These are phyloP conservation scores for Limenitis arthemis DNA, from an alignment of 2,888 invertebrate species.

Conservation along the genomic window DNA sequence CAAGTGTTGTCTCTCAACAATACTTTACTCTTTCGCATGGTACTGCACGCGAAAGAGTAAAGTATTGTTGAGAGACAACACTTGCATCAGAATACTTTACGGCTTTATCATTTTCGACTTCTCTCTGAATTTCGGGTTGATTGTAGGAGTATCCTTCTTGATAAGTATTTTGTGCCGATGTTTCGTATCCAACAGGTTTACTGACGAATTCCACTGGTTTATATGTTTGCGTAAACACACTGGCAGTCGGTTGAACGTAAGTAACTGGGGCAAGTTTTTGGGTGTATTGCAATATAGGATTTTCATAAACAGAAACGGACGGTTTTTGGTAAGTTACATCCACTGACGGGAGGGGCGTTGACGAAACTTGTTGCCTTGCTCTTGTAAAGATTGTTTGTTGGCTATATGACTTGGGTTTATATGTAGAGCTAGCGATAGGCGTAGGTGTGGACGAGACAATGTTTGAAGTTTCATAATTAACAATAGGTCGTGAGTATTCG, in stretches of 20 bases:
- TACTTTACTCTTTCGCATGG: slow-evolving; percentile 41
- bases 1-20: slow-evolving; percentile 58
- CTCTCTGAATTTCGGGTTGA: slow-evolving; percentile 58
- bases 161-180: slow-evolving; percentile 34
- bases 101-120: slow-evolving; percentile 37
- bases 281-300: slow-evolving; percentile 51
- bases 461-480: slow-evolving; percentile 41
- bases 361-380: slow-evolving; percentile 41
- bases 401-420: slow-evolving; percentile 36
- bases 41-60: slow-evolving; percentile 40
- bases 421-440: slow-evolving; percentile 37
- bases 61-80: slow-evolving; percentile 56
- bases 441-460: slow-evolving; percentile 42
- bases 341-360: slow-evolving; percentile 43
- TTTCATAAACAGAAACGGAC: slow-evolving; percentile 51
- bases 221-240: slow-evolving; percentile 46
- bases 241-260: slow-evolving; percentile 43
- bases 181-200: slow-evolving; percentile 40
- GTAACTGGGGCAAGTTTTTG: slow-evolving; percentile 48
- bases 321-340: slow-evolving; percentile 48
- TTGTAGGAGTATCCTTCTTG: slow-evolving; percentile 49
- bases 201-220: slow-evolving; percentile 44
- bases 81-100: slow-evolving; percentile 55
- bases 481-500: slow-evolving; percentile 29
- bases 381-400: slow-evolving; percentile 48